A percentile compares a stretch with the other conserved stretches of the same genome.
These are phyloP conservation scores for Lycocerus yunnanus DNA, from an alignment of 2,888 invertebrate species.

Conservation along the genomic window DNA sequence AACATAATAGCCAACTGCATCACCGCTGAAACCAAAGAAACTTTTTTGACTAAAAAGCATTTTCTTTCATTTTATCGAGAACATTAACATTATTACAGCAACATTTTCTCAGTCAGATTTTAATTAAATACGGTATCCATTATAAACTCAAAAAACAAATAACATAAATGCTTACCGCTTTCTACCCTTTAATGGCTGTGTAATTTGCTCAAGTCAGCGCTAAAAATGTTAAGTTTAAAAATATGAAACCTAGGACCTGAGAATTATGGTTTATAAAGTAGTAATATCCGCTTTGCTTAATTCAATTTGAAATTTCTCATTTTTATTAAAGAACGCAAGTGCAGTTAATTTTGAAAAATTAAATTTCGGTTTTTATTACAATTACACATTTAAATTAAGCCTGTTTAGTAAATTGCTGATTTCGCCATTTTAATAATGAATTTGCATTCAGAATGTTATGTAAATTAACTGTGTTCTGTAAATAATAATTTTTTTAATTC, in stretches of 20 bases:
- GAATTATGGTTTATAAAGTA: conserved; percentile 9
- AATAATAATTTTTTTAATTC: conserved; percentile 10
- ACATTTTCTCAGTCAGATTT: conserved; percentile 1
- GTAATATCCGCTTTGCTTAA: conserved; percentile 6
- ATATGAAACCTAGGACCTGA: not conserved
- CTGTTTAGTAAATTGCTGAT: conserved; percentile 15
- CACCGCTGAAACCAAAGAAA: not conserved
- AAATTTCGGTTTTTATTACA: not conserved
- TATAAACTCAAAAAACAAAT: conserved; percentile 21
- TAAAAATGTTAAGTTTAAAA: conserved; percentile 15
- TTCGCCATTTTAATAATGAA: conserved; percentile 17
- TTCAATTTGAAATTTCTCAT: not conserved
- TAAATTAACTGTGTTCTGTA: conserved; percentile 29
- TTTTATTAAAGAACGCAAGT: not conserved
- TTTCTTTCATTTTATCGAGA: not conserved
- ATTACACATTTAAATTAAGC: not conserved
- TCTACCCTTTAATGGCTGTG: conserved; percentile 16
- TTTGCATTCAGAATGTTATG: conserved; percentile 30
- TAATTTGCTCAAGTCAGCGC: conserved; percentile 10
- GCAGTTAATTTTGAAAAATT: conserved; percentile 4
- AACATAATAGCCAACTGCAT: not conserved
- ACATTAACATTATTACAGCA: conserved; percentile 1
- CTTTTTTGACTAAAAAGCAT: not conserved
- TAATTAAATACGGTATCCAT: conserved; percentile 23
- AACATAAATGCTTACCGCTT: conserved; percentile 19